phyloP scores from a whole-genome alignment of 1,140 invertebrate genomes.

The Telenomus remus region DNA sequence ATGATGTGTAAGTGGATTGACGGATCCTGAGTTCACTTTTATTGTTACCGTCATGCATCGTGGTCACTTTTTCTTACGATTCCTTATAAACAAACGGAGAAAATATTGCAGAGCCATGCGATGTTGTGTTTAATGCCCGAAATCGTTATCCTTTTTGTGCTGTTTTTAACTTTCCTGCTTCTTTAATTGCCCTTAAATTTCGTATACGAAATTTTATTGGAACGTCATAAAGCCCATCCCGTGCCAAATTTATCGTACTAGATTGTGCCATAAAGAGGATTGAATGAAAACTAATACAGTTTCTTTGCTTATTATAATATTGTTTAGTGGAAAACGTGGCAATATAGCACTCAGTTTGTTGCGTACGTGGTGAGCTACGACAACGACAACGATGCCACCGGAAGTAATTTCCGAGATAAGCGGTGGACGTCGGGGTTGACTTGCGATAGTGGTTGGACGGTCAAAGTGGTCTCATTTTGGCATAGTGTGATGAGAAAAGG shows the following conservation, averaged over 20 bases:
- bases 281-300: slow-evolving; percentile 27
- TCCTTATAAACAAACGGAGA: slow-evolving; percentile 7
- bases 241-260: neutral
- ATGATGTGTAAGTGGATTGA: slow-evolving; percentile 71
- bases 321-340: slow-evolving; percentile 39
- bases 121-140: neutral
- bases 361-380: slow-evolving; percentile 42
- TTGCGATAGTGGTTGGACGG: slow-evolving; percentile 74
- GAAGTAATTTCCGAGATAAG: slow-evolving; percentile 76
- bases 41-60: slow-evolving; percentile 73
- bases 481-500: slow-evolving; percentile 64
- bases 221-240: neutral
- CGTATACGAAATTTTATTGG: too few relatives aligned
- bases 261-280: slow-evolving; percentile 7
- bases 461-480: slow-evolving; percentile 75
- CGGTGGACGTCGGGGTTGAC: slow-evolving; percentile 60
- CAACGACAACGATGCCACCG: slow-evolving; percentile 56
- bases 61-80: slow-evolving; percentile 45
- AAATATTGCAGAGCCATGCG: neutral
- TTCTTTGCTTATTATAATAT: slow-evolving; percentile 40
- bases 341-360: slow-evolving; percentile 36
- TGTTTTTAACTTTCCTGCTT: neutral
- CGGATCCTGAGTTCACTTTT: slow-evolving; percentile 68
- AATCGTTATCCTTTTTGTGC: neutral
- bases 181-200: neutral